A percentile compares a stretch with the other conserved stretches of the same genome.
phyloP scores from a whole-genome alignment of 2,888 invertebrate genomes.

The Xanthia togata region DNA sequence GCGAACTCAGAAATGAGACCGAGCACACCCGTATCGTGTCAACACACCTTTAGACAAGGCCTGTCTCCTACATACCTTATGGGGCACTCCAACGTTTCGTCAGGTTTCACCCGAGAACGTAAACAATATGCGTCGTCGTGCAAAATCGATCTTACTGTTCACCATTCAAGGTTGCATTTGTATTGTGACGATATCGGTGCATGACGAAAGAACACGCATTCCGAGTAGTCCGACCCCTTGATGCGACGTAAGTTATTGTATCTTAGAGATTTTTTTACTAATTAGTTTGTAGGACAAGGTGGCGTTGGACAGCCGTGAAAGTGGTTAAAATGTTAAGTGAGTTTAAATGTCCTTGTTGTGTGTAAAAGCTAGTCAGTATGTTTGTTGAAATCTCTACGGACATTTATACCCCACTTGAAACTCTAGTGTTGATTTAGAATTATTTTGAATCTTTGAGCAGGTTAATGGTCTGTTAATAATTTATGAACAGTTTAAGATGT shows the following conservation, averaged over 20 bases:
- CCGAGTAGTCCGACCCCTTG: slow-evolving; percentile 68
- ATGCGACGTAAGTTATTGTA: slow-evolving; percentile 70
- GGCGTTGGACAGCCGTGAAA: slow-evolving; percentile 58
- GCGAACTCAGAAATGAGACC: slow-evolving; percentile 28
- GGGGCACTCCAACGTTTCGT: slow-evolving; percentile 80
- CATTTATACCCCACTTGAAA: slow-evolving; percentile 49
- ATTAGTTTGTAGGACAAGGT: slow-evolving; percentile 78
- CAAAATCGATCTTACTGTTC: slow-evolving; percentile 66
- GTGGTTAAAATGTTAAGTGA: slow-evolving; percentile 41
- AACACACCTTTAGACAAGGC: slow-evolving; percentile 51
- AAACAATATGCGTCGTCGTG: slow-evolving; percentile 74
- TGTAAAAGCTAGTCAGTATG: slow-evolving; percentile 28
- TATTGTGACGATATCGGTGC: slow-evolving; percentile 25
- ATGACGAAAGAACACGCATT: slow-evolving; percentile 77
- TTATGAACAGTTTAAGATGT: slow-evolving; percentile 19
- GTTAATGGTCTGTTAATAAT: slow-evolving; percentile 40
- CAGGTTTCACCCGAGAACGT: slow-evolving; percentile 78
- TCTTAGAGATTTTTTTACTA: slow-evolving; percentile 77
- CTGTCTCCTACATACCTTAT: slow-evolving; percentile 78
- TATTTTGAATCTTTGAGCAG: slow-evolving; percentile 49
- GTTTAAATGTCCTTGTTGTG: slow-evolving; percentile 40
- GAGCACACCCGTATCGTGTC: slow-evolving; percentile 53
- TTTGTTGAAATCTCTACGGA: slow-evolving; percentile 44
- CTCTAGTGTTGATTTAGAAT: slow-evolving; percentile 53
- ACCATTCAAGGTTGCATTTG: slow-evolving; percentile 62